Base-by-base conservation (phyloP, 2,113 vertebrate species). In the Aphyosemion australe region DNA sequence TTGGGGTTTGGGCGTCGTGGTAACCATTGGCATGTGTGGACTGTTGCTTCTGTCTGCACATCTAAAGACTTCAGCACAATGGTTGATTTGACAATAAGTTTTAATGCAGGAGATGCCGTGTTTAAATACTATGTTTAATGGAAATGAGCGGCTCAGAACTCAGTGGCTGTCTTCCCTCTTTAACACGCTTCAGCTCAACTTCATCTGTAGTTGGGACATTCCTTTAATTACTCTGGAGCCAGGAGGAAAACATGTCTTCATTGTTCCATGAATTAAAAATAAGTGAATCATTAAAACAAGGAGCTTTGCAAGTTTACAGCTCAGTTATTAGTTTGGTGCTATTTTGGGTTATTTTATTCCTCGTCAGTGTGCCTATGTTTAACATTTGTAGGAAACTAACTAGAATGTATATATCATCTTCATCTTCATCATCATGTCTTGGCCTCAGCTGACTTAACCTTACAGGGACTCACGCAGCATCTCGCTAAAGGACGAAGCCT, bases 261-360 rank as follows among this genome's bases (percentile, higher is more conserved):
- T 86, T 81, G 57, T 77, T 79, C 68, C 67, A 76, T 78, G 72
- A 84, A 83, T 88, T 62, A 72, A 45, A 53, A 69, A 74, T 26
- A 76, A 72, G 72, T 68, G 70, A 79, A 51, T 78, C 8, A 7
- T 82, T 84, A 79, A 78, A 82, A 81, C 10, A 60, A 64, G 53
- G 31, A 53, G 52, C 66, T 81, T 69, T 74, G 64, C 50, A 53
- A 79, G 59, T 26, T 34, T 37, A 66, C 55, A 51, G 63, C 48
- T 73, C 20, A 64, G 53, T 59, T 26, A 58, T 63, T 26, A 3
- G 21, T 7, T 50, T 72, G 37, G 26, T 26, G 26, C 26, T 26
- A 5, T 26, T 26, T 26, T 46, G 52, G 19, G 54, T 42, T 74
- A 65, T 54, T 19, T 68, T 52, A 26, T 1, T 45, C 1, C 45